These are phyloP conservation scores for Drosophila buzzatii DNA, from an alignment of 2,888 invertebrate species.

Conservation along the genomic window DNA sequence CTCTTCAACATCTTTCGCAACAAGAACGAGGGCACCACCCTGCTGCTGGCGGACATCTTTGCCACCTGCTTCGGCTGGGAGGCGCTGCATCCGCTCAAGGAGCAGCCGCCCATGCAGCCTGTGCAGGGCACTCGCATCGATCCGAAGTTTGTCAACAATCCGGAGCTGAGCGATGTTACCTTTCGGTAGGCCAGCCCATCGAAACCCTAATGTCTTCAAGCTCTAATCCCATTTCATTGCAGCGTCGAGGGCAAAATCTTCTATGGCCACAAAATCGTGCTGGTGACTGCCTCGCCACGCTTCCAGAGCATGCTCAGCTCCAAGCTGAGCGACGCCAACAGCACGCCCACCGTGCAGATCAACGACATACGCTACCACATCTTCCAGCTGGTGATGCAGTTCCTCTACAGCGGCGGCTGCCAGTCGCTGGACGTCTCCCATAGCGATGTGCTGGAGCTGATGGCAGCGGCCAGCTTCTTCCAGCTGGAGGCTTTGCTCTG, in stretches of 20 bases:
- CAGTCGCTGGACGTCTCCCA: constrained; percentile 91
- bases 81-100: constrained; percentile 91
- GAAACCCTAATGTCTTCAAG: not conserved
- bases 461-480: constrained; percentile 97
- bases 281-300: constrained; percentile 95
- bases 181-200: constrained; percentile 87
- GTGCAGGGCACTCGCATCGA: constrained; percentile 92
- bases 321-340: constrained; percentile 90
- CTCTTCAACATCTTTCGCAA: constrained; percentile 95
- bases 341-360: constrained; percentile 94
- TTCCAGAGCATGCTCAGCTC: constrained; percentile 94
- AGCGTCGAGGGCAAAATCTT: constrained; percentile 95
- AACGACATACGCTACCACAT: constrained; percentile 97
- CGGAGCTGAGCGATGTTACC: constrained; percentile 95
- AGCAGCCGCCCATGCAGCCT: constrained; percentile 87
- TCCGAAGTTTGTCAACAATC: constrained; percentile 97
- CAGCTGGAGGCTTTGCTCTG: constrained; percentile 93
- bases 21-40: constrained; percentile 96
- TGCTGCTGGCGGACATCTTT: constrained; percentile 94
- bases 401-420: constrained; percentile 95
- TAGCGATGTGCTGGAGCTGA: constrained; percentile 93
- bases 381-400: constrained; percentile 96
- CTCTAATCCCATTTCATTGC: constrained; percentile 27
- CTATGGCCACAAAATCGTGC: constrained; percentile 96
- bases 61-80: constrained; percentile 96